Percentiles rank a stretch among this genome's conserved stretches.
phyloP scores from a whole-genome alignment of 1,140 invertebrate species.

The Zelostemma sp. region DNA sequence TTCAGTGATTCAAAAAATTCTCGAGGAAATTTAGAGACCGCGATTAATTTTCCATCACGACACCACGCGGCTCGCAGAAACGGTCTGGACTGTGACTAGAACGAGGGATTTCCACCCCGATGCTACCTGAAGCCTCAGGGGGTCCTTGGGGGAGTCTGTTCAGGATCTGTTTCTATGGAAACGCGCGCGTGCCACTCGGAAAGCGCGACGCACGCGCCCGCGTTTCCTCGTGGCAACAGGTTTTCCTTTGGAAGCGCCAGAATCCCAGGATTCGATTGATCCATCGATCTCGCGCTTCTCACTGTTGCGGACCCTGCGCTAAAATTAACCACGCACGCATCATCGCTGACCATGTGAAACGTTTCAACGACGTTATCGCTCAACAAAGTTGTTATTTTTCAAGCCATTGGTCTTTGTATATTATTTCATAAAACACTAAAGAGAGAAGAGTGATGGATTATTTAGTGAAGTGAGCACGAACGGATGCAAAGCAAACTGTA shows the following conservation, averaged over 20 bases:
- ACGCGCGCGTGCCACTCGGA: slow-evolving; percentile 51
- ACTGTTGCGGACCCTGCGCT: slow-evolving; percentile 12
- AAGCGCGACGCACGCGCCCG: slow-evolving; percentile 53
- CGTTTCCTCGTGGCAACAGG: slow-evolving; percentile 50
- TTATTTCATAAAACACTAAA: no score
- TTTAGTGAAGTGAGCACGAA: no score
- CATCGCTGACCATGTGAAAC: no score
- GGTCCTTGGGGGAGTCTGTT: slow-evolving; percentile 45
- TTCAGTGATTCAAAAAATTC: no score
- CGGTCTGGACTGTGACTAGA: slow-evolving; percentile 56
- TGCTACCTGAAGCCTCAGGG: slow-evolving; percentile 54
- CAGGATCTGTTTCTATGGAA: slow-evolving; percentile 57
- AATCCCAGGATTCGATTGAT: slow-evolving; percentile 17
- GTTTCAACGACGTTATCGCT: no score
- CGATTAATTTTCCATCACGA: slow-evolving; percentile 17
- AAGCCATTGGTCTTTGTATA: no score
- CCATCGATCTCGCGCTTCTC: slow-evolving; percentile 24
- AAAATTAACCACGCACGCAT: slow-evolving; percentile 1
- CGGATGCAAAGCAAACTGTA: no score
- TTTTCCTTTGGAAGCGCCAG: slow-evolving; percentile 43
- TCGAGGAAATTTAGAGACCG: slow-evolving; percentile 9
- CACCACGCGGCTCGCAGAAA: slow-evolving; percentile 54
- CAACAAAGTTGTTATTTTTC: no score
- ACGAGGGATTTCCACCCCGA: slow-evolving; percentile 58
- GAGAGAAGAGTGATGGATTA: no score